Base-by-base conservation (phyloP, 2,888 invertebrate species). In the Drosophila diplacantha region DNA sequence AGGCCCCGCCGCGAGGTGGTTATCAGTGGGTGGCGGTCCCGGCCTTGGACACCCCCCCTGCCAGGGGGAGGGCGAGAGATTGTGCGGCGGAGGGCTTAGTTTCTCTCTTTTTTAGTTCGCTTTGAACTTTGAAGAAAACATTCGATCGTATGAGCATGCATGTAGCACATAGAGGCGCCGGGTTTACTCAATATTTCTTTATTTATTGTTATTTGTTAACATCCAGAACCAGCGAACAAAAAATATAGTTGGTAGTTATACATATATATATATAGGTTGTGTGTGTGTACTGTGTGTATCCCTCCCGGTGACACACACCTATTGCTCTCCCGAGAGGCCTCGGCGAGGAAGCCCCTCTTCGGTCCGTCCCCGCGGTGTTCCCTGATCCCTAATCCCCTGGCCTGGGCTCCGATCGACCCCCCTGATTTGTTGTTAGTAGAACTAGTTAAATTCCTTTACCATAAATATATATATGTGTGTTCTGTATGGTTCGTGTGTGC, bases 361-460 rank as follows among this genome's bases (percentile, higher is more conserved):
- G 20, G 43, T 60, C 56, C 6, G 22, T 22, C 6, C 62, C 57
- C 53, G 18, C 8, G 52, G 44, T 81, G 75, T 74, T 78, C 78
- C 78, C 78, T 78, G 81, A 76, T 76, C 44, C 31, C 20, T 31
- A 74, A 81, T 78, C 79, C 76, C 81, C 79, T 81, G 77, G 75
- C 6, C 44, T 56, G 46, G 62, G 37, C 31, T 22, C 24, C 39
- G 3, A 26, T 26, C 29, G 29, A 29, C 11, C 41, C 16, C 14
- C 11, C 41, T 35, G 43, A 35, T 37, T 37, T 50, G 39, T 38
- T 41, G 22, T 46, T 64, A 46, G 39, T 34, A 56, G 53, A 68
- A 66, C 68, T 73, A 71, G 39, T 63, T 71, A 73, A 68, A 73
- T 73, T 70, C 73, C 72, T 72, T 73, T 65, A 73, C 73, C 69